A percentile compares a stretch with the other conserved stretches of the same genome.
These are phyloP conservation scores for Aphidius colemani DNA, from an alignment of 2,888 invertebrate species.

Conservation along the genomic window DNA sequence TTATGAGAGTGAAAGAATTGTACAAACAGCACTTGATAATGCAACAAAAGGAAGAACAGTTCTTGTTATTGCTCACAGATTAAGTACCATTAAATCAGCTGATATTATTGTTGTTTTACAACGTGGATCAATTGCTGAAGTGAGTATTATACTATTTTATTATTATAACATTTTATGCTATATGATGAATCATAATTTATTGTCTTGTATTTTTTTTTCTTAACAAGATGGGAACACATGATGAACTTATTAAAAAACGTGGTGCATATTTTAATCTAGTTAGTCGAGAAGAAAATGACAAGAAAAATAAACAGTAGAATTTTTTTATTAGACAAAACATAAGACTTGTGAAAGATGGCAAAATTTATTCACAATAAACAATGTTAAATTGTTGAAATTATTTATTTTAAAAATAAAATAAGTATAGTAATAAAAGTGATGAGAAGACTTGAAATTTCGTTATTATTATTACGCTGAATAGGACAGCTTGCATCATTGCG, in stretches of 20 bases:
- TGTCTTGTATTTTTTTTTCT: constrained; percentile 26
- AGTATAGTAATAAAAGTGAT: too few relatives aligned
- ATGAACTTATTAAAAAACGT: constrained; percentile 73
- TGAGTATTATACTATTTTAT: constrained; percentile 46
- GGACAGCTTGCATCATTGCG: too few relatives aligned
- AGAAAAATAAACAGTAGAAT: too few relatives aligned
- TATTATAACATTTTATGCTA: not conserved
- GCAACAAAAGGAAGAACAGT: constrained; percentile 86
- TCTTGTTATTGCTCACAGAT: constrained; percentile 91
- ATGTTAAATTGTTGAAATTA: constrained; percentile 13
- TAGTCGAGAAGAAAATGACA: constrained; percentile 70
- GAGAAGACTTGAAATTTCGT: too few relatives aligned
- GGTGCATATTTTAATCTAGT: constrained; percentile 87
- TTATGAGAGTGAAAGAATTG: constrained; percentile 88
- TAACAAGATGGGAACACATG: constrained; percentile 80
- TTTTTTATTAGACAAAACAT: too few relatives aligned
- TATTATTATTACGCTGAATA: too few relatives aligned
- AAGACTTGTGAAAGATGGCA: too few relatives aligned
- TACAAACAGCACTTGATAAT: constrained; percentile 85
- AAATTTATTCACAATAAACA: too few relatives aligned
- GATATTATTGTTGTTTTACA: constrained; percentile 90
- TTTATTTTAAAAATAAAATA: constrained; percentile 13
- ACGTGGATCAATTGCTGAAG: constrained; percentile 83
- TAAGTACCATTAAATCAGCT: constrained; percentile 90
- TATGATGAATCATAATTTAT: too few relatives aligned